These are phyloP conservation scores for Mallotus villosus DNA, from an alignment of 2,797 vertebrate genomes.

Conservation along the genomic window DNA sequence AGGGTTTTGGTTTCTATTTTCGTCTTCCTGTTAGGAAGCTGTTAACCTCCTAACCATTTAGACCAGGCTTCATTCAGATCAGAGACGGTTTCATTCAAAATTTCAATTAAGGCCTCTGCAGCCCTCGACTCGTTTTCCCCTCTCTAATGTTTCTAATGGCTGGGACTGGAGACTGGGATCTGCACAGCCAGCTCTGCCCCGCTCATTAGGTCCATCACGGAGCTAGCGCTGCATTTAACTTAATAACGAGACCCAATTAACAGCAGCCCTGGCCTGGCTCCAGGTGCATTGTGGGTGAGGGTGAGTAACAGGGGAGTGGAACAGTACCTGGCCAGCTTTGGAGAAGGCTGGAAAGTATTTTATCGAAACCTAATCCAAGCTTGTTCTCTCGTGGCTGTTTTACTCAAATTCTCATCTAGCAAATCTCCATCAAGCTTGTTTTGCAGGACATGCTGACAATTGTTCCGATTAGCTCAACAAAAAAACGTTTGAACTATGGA, in stretches of 20 bases:
- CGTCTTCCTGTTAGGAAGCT: conserved; percentile 2
- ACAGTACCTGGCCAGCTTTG: conserved; percentile 58
- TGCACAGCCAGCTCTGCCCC: conserved; percentile 74
- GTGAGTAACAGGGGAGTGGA: conserved; percentile 26
- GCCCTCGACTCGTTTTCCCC: conserved; percentile 83
- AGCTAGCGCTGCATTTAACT: conserved; percentile 75
- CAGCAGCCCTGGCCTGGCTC: conserved; percentile 75
- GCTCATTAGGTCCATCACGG: conserved; percentile 82
- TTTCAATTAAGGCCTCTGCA: conserved; percentile 73
- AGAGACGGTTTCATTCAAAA: conserved; percentile 73
- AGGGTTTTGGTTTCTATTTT: too few species aligned
- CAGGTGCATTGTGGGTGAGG: conserved; percentile 70
- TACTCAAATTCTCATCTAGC: background rate
- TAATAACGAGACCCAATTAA: conserved; percentile 82
- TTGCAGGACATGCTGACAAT: background rate
- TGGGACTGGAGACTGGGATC: conserved; percentile 74
- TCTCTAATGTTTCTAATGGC: conserved; percentile 84
- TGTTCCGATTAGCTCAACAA: background rate
- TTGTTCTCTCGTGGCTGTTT: conserved; percentile 21
- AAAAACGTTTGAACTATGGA: background rate
- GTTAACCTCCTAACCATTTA: conserved; percentile 38
- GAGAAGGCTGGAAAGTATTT: conserved; percentile 37
- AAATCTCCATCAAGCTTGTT: background rate
- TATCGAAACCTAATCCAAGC: conserved; percentile 40
- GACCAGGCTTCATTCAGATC: conserved; percentile 70